Evolutionary conservation across 2,113 vertebrate species (phyloP).

Genomic region (Zosterops lateralis): DNA sequence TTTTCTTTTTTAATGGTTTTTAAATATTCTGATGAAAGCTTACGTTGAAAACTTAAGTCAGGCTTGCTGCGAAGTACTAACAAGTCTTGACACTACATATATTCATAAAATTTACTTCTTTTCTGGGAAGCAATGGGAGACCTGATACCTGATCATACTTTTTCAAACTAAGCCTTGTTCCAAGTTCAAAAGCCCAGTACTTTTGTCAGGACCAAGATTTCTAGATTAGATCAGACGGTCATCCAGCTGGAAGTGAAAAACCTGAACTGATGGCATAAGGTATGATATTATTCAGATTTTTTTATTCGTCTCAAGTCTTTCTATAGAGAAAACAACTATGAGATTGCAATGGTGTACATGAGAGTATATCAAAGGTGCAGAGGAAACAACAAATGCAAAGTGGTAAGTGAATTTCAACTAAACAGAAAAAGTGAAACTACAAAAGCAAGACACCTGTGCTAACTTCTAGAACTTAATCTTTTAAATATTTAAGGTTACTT

Average conservation of each 20-base stretch:
- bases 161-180: neutral
- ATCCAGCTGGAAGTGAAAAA: neutral
- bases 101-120: neutral
- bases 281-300: neutral
- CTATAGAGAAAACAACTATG: neutral
- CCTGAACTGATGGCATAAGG: neutral
- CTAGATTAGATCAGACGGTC: neutral
- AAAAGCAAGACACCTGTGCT: neutral
- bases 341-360: neutral
- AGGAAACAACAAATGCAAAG: neutral
- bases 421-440: neutral
- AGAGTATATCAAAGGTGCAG: neutral
- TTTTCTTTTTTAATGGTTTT: neutral
- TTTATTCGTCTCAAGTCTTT: fast-evolving
- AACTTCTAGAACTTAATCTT: neutral
- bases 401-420: neutral
- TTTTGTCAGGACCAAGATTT: neutral
- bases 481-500: neutral
- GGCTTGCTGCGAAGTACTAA: neutral
- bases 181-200: neutral
- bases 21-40: neutral
- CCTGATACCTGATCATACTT: neutral
- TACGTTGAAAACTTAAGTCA: neutral
- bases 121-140: neutral
- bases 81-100: neutral